A percentile compares a stretch with the other conserved stretches of the same genome.
Conservation (phyloP, 2,888 invertebrate genomes). For the Microctonus hyperodae region DNA sequence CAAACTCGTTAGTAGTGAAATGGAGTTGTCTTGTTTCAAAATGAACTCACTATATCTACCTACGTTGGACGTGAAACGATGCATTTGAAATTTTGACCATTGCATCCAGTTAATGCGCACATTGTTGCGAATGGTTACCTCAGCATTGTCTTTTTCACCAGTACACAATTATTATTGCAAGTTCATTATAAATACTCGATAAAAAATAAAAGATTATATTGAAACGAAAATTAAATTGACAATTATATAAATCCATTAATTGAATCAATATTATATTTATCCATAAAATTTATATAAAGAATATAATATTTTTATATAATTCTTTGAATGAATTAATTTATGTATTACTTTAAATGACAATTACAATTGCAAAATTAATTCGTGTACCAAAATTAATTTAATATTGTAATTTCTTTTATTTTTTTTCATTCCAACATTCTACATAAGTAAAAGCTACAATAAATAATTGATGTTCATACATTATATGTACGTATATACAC, state of each 20-base stretch:
- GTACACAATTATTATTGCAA: not conserved
- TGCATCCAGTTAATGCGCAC: conserved; percentile 1
- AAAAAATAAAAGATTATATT: too few relatives aligned
- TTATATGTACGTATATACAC: not conserved
- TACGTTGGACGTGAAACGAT: conserved; percentile 27
- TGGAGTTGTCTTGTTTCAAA: conserved; percentile 37
- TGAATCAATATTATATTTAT: too few relatives aligned
- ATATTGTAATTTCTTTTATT: too few relatives aligned
- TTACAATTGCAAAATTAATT: too few relatives aligned
- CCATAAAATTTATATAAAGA: too few relatives aligned
- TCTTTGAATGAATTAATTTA: too few relatives aligned
- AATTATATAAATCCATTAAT: too few relatives aligned
- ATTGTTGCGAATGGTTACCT: not conserved
- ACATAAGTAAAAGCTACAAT: not conserved
- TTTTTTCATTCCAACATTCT: not conserved
- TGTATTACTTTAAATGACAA: too few relatives aligned
- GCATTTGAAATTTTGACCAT: conserved; percentile 35
- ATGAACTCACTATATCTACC: conserved; percentile 26
- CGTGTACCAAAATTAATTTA: too few relatives aligned
- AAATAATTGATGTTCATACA: not conserved
- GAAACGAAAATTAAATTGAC: too few relatives aligned
- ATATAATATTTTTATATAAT: too few relatives aligned
- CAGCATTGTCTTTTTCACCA: not conserved
- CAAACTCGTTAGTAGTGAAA: conserved; percentile 38
- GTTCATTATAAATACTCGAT: not conserved